A percentile compares a stretch with the other conserved stretches of the same genome.
These are phyloP conservation scores for Villa cingulata DNA, from an alignment of 2,888 invertebrate species.

Conservation along the genomic window DNA sequence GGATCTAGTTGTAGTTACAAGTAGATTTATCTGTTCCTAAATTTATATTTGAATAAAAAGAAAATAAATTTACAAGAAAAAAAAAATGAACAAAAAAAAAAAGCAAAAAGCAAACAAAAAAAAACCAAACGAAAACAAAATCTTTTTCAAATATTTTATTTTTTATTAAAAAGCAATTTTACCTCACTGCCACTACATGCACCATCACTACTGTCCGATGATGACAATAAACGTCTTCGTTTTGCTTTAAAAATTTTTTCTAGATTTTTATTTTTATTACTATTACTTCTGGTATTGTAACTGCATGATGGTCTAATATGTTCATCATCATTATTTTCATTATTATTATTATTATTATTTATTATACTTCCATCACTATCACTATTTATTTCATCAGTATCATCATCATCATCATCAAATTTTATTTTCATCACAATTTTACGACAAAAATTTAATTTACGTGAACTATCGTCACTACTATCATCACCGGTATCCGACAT, in stretches of 20 bases:
- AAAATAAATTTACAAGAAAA: too few species aligned
- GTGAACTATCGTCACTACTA: conserved; percentile 6
- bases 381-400: conserved; percentile 21
- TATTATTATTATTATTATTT: too few species aligned
- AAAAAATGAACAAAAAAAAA: neutral
- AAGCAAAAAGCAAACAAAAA: neutral
- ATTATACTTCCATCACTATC: conserved; percentile 13
- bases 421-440: conserved; percentile 35
- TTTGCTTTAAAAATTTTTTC: too few species aligned
- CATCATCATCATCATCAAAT: conserved; percentile 28
- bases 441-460: conserved; percentile 4
- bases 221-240: conserved; percentile 1
- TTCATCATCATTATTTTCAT: too few species aligned
- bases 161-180: conserved; percentile 13
- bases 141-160: neutral
- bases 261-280: neutral
- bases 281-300: neutral
- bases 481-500: conserved; percentile 13
- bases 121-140: neutral
- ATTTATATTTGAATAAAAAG: too few species aligned
- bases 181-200: conserved; percentile 31
- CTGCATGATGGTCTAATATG: neutral
- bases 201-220: conserved; percentile 9
- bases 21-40: too few species aligned
- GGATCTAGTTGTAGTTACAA: too few species aligned